Conservation (phyloP, 2,888 invertebrate species). For the Gisinianus flammeolus region DNA sequence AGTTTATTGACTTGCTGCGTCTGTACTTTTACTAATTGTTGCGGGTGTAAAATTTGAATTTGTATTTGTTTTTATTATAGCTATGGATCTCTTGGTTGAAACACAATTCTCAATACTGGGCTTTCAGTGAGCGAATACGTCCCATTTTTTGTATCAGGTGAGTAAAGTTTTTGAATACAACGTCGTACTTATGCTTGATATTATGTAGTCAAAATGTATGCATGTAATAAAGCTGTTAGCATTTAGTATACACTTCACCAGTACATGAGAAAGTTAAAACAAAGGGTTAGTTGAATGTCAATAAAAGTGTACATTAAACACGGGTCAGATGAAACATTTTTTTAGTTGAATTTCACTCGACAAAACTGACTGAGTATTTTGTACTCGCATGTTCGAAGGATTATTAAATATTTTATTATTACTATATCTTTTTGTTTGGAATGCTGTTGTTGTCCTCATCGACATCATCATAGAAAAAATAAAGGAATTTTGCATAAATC, state of each 20-base stretch:
- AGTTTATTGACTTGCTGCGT: too few relatives aligned
- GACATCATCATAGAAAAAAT: not conserved
- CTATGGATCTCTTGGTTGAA: constrained; percentile 41
- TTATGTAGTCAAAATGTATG: not conserved
- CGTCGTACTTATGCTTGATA: not conserved
- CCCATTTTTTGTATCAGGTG: constrained; percentile 37
- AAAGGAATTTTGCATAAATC: not conserved
- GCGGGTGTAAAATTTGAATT: too few relatives aligned
- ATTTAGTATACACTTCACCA: not conserved
- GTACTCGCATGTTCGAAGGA: constrained; percentile 4
- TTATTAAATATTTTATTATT: constrained; percentile 19
- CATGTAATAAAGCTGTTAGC: too few relatives aligned
- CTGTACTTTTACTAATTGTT: too few relatives aligned
- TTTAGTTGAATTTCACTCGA: too few relatives aligned
- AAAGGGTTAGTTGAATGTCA: not conserved
- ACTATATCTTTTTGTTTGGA: not conserved
- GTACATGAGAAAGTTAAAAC: not conserved
- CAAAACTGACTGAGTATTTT: constrained; percentile 1
- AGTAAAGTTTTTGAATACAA: not conserved
- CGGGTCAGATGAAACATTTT: not conserved
- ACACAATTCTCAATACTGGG: constrained; percentile 32
- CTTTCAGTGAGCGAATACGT: constrained; percentile 10
- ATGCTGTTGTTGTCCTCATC: not conserved
- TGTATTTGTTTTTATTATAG: constrained; percentile 30
- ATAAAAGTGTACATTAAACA: not conserved